Percentiles rank a stretch among this genome's conserved stretches.
Evolutionary conservation across 1,140 invertebrate genomes (phyloP).

Genomic region (Anadara kagoshimensis): DNA sequence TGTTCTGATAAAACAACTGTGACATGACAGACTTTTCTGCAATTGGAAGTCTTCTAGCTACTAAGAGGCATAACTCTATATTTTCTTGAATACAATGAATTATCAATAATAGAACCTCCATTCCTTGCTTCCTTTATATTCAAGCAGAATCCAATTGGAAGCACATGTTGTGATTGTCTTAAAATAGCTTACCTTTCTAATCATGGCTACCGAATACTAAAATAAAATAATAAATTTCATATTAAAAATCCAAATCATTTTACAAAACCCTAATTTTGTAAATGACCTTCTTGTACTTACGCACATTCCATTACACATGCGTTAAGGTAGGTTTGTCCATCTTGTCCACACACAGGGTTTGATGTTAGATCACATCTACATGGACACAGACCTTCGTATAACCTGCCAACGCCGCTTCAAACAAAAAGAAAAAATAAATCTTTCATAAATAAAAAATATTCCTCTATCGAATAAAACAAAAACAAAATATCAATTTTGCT

Average conservation of each 20-base stretch:
- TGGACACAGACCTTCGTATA: conserved; percentile 21
- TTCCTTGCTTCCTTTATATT: too few species aligned
- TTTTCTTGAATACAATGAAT: background rate
- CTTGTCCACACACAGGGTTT: conserved; percentile 76
- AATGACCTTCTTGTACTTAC: conserved; percentile 19
- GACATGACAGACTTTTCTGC: too few species aligned
- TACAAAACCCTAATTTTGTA: background rate
- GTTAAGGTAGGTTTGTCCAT: conserved; percentile 81
- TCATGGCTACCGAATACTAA: background rate
- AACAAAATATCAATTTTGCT: too few species aligned
- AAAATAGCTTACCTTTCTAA: background rate
- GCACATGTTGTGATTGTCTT: too few species aligned
- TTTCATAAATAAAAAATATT: background rate
- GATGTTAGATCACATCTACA: conserved; percentile 86
- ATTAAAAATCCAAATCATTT: background rate
- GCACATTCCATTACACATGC: conserved; percentile 78
- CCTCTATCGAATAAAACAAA: background rate
- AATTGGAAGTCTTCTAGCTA: too few species aligned
- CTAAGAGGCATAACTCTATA: background rate
- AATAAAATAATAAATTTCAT: background rate
- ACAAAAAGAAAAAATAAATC: background rate
- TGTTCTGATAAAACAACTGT: too few species aligned
- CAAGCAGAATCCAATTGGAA: too few species aligned
- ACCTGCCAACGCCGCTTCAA: background rate
- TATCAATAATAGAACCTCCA: too few species aligned